Evolutionary conservation across 1,140 invertebrate genomes (phyloP).

Genomic region (Stegodyphus dumicola): DNA sequence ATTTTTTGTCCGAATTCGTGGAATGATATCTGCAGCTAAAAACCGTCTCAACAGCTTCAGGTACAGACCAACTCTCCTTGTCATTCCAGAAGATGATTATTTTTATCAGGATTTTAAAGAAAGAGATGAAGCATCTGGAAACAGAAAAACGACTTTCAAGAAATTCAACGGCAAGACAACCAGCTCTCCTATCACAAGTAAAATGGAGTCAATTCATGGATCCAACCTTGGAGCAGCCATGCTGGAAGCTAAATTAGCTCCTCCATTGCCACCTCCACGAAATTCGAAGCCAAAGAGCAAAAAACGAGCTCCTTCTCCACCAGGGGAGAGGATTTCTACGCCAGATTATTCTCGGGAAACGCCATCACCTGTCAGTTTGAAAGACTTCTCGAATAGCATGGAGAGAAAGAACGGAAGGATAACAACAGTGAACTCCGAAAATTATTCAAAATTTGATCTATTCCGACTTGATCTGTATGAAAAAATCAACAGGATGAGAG

Average conservation of each 20-base stretch:
- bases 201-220: conserved; percentile 48
- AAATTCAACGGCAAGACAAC: conserved; percentile 24
- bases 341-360: conserved; percentile 17
- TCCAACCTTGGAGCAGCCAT: conserved; percentile 39
- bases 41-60: conserved; percentile 85
- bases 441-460: conserved; percentile 55
- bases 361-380: conserved; percentile 25
- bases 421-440: conserved; percentile 7
- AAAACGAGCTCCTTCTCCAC: conserved; percentile 53
- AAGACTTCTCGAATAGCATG: conserved; percentile 25
- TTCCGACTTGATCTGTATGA: conserved; percentile 57
- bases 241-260: conserved; percentile 49
- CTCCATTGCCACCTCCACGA: conserved; percentile 41
- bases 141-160: conserved; percentile 13
- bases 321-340: conserved; percentile 9
- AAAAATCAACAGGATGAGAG: conserved; percentile 47
- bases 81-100: conserved; percentile 83
- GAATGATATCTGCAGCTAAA: conserved; percentile 87
- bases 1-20: conserved; percentile 86
- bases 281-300: conserved; percentile 30
- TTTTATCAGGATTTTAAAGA: conserved; percentile 59
- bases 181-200: not conserved
- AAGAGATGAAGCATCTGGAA: conserved; percentile 11
- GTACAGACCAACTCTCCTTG: conserved; percentile 80
- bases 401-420: conserved; percentile 35